Conservation (phyloP, 2,113 vertebrate genomes). For the Poeciliopsis turrubarensis region DNA sequence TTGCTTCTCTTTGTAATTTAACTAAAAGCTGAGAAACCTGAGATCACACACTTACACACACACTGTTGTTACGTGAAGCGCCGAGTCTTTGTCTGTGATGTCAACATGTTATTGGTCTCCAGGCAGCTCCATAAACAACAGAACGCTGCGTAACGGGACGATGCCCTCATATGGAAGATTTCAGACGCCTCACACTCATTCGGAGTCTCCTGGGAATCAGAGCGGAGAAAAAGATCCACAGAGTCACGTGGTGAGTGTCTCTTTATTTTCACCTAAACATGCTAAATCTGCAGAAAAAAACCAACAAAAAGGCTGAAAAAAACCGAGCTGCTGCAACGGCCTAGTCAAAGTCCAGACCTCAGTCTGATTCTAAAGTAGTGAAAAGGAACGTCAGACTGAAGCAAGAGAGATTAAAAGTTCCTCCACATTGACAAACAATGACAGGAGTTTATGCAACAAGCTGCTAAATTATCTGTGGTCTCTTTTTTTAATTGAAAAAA, state of each 20-base stretch:
- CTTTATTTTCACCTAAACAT: neutral
- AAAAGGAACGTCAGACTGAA: too few species aligned
- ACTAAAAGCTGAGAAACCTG: slow-evolving; percentile 58
- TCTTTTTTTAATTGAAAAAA: neutral
- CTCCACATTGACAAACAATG: neutral
- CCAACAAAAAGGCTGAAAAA: neutral
- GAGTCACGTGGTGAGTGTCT: slow-evolving; percentile 7
- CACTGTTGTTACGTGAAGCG: slow-evolving; percentile 5
- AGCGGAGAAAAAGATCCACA: neutral
- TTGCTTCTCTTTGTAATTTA: slow-evolving; percentile 33
- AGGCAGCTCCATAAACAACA: slow-evolving; percentile 40
- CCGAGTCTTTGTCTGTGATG: neutral
- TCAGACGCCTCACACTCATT: neutral
- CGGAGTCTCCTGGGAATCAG: neutral
- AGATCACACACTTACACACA: slow-evolving; percentile 20
- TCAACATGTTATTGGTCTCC: slow-evolving; percentile 47
- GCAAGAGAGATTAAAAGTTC: neutral
- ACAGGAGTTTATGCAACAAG: neutral
- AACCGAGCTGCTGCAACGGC: neutral
- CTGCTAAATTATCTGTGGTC: neutral
- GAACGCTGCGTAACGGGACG: neutral
- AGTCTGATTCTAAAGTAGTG: neutral
- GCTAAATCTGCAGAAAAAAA: neutral
- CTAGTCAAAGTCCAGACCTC: neutral
- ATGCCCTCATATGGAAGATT: slow-evolving; percentile 15